These are phyloP conservation scores for Papilio xuthus DNA, from an alignment of 1,140 invertebrate species.

Conservation along the genomic window DNA sequence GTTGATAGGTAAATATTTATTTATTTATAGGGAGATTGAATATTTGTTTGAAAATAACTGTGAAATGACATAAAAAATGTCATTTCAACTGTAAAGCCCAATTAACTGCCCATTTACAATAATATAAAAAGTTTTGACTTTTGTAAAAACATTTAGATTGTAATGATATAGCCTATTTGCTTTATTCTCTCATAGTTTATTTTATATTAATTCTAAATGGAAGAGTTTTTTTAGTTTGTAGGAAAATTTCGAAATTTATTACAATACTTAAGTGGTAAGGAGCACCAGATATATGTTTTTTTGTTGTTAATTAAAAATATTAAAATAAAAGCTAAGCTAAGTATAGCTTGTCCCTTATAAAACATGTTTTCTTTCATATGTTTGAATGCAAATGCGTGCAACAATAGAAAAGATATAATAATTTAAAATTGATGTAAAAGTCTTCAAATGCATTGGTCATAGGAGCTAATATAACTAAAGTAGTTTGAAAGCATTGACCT, in stretches of 20 bases:
- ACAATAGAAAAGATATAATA: no score
- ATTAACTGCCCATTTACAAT: constrained; percentile 32
- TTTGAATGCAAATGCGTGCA: not conserved
- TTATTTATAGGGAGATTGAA: not conserved
- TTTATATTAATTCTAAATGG: no score
- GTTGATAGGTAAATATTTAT: constrained; percentile 75
- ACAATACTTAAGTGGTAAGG: no score
- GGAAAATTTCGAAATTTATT: no score
- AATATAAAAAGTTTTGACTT: not conserved
- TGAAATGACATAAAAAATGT: constrained; percentile 4
- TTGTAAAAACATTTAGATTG: no score
- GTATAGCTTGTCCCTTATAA: not conserved
- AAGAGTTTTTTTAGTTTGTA: no score
- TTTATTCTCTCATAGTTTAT: no score
- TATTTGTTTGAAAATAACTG: not conserved
- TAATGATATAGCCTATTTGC: no score
- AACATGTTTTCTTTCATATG: no score
- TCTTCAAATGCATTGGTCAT: not conserved
- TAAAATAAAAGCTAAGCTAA: not conserved
- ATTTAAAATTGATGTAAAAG: not conserved
- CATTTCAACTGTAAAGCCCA: constrained; percentile 16
- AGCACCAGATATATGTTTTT: not conserved
- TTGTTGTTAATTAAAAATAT: no score
- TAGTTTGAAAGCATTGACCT: no score
- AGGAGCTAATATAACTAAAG: not conserved